Conservation (phyloP, 2,888 invertebrate species). For the Sarcophaga caerulescens region DNA sequence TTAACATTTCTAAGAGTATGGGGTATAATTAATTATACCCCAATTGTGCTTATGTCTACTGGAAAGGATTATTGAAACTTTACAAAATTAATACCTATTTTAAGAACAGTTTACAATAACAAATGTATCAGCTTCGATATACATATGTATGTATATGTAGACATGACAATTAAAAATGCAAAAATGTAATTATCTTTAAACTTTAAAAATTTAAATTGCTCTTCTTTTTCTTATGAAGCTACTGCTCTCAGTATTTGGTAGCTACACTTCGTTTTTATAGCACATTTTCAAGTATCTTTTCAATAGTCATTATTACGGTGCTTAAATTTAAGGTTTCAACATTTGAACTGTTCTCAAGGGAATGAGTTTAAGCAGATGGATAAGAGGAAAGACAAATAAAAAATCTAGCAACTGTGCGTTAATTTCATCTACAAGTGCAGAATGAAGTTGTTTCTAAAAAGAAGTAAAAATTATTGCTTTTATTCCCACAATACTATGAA, state of each 20-base stretch:
- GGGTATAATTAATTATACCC: too few relatives aligned
- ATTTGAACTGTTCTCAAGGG: conserved; percentile 5
- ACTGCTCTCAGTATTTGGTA: too few relatives aligned
- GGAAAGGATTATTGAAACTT: too few relatives aligned
- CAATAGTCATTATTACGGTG: not conserved
- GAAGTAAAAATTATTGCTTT: not conserved
- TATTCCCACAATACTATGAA: not conserved
- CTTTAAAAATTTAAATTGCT: conserved; percentile 8
- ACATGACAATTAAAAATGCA: too few relatives aligned
- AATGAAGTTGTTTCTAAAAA: conserved; percentile 33
- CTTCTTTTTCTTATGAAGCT: not conserved
- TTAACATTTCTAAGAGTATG: too few relatives aligned
- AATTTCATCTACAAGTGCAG: conserved; percentile 53
- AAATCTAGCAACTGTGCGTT: conserved; percentile 46
- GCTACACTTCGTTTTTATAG: not conserved
- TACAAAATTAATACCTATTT: too few relatives aligned
- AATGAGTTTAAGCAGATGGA: not conserved
- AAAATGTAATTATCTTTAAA: too few relatives aligned
- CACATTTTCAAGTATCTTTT: conserved; percentile 19
- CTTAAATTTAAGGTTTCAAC: conserved; percentile 23
- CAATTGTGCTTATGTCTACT: too few relatives aligned
- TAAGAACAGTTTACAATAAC: too few relatives aligned
- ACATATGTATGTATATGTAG: too few relatives aligned
- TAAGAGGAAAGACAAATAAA: not conserved
- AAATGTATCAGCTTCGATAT: too few relatives aligned